These are phyloP conservation scores for Calcarius lapponicus DNA, from an alignment of 2,797 vertebrate species.

Conservation along the genomic window DNA sequence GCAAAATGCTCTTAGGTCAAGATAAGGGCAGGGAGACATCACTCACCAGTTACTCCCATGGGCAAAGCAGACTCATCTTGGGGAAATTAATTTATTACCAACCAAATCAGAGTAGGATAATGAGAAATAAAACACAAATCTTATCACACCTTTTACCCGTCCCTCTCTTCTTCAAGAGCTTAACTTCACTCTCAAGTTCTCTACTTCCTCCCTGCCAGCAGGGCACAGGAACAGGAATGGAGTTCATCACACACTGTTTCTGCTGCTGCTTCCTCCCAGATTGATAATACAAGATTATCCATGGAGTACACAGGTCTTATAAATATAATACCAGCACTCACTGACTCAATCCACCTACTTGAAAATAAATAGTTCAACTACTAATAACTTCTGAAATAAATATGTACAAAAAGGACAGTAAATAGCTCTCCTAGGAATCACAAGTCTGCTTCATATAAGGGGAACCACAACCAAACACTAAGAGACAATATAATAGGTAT, in stretches of 20 bases:
- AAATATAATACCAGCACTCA: not conserved
- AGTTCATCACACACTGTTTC: not conserved
- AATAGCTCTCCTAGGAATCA: not conserved
- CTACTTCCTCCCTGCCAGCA: not conserved
- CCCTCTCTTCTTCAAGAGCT: not conserved
- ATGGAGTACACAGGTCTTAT: not conserved
- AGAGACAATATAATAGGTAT: not conserved
- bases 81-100: not conserved
- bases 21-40: not conserved
- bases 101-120: not conserved
- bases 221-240: not conserved
- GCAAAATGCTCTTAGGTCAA: not conserved
- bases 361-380: not conserved
- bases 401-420: not conserved
- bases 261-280: not conserved
- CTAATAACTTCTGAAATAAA: not conserved
- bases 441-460: not conserved
- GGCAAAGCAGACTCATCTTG: accelerated
- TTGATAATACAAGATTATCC: not conserved
- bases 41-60: not conserved
- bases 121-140: not conserved
- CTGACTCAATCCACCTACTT: not conserved
- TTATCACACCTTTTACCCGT: not conserved
- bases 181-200: not conserved
- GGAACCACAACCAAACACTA: not conserved